Base-by-base conservation (phyloP, 2,797 vertebrate genomes). In the Callimico goeldii region DNA sequence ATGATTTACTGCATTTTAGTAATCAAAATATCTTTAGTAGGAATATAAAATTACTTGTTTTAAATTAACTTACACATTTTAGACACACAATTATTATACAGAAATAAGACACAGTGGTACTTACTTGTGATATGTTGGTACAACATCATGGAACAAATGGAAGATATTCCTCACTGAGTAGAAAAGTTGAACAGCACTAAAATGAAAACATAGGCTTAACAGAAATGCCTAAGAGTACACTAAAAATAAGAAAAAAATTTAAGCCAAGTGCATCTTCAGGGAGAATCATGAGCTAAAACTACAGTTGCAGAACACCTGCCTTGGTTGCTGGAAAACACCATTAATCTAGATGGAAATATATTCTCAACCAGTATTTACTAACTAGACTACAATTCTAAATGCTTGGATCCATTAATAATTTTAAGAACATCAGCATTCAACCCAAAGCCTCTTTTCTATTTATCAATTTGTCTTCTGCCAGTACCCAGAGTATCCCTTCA, bases 41-140 rank as follows among this genome's bases (percentile, higher is more conserved):
- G 67, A 88, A 93, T 80, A 88, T 20, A 61, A 92, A 72, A 91
- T 43, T 36, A 70, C 13, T 46, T 14, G 24, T 11, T 92, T 81
- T 79, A 95, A 48, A 10, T 46, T 55, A 50, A 94, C 64, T 61
- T 77, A 64, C 7, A 75, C 33, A 90, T 73, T 91, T 95, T 26
- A 87, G 43, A 80, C 22, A 64, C 41, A 80, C 4, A 39, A 19
- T 36, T 55, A 72, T 6, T 36, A 72, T 6, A 57, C 3, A 90
- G 43, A 91, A 87, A 55, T 6, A 22, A 94, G 30, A 85, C 0
- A 33, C 0, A 46, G 22, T 10, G 10, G 43, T 30, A 97, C 99
- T 99, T 98, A 99, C 99, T 99, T 99, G 98, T 99, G 99, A 98
- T 99, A 99, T 0, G 99, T 99, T 17, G 99, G 99, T n/a, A 99